These are phyloP conservation scores for Eurytoma californica DNA, from an alignment of 2,888 invertebrate genomes.

Conservation along the genomic window DNA sequence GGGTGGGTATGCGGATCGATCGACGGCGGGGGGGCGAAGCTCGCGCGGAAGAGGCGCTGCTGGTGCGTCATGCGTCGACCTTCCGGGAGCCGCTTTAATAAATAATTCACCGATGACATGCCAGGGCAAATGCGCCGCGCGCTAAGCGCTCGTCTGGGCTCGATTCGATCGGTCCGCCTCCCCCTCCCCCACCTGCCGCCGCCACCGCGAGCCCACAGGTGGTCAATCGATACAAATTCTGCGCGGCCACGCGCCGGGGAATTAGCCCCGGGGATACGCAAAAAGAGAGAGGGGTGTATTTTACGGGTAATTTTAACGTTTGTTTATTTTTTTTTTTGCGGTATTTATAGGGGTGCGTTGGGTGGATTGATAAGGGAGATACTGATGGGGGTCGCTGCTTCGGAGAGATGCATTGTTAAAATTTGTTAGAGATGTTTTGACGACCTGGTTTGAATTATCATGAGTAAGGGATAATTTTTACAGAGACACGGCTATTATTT, in stretches of 20 bases:
- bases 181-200: background rate
- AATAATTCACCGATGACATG: conserved; percentile 52
- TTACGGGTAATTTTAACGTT: background rate
- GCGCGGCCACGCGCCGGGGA: background rate
- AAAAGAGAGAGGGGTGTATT: too few relatives aligned
- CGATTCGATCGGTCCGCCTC: background rate
- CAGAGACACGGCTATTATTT: too few relatives aligned
- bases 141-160: background rate
- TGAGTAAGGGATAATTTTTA: too few relatives aligned
- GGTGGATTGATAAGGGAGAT: background rate
- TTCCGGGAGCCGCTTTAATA: conserved; percentile 3
- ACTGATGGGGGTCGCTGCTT: background rate
- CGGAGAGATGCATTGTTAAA: too few relatives aligned
- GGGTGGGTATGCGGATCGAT: background rate
- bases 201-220: conserved; percentile 10
- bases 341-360: background rate
- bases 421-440: too few relatives aligned
- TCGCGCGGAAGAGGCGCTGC: conserved; percentile 1
- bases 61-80: conserved; percentile 17
- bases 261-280: background rate
- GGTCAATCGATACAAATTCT: conserved; percentile 24
- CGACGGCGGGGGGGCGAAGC: background rate
- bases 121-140: conserved; percentile 28
- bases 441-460: too few relatives aligned
- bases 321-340: background rate